Conservation (phyloP, 2,113 vertebrate species). For the Triplophysa dalaica region DNA sequence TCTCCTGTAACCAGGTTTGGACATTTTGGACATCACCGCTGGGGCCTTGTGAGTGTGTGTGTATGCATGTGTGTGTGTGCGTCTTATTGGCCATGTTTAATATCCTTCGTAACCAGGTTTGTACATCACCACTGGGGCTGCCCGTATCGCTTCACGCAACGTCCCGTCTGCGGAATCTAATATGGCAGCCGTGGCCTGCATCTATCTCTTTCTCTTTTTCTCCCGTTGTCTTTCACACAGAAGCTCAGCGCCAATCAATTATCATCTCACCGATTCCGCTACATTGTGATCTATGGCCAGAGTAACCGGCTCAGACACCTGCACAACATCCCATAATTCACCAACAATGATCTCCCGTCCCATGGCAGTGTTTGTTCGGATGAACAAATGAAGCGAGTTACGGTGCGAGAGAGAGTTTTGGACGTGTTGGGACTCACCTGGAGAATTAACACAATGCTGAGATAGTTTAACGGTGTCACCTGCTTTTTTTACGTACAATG, state of each 20-base stretch:
- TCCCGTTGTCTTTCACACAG: slow-evolving; percentile 20
- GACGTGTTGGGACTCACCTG: no score
- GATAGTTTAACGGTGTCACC: no score
- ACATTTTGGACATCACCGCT: slow-evolving; percentile 87
- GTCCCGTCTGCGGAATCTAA: slow-evolving; percentile 85
- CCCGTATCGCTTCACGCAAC: slow-evolving; percentile 85
- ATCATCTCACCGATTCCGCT: slow-evolving; percentile 44
- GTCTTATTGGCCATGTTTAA: slow-evolving; percentile 58
- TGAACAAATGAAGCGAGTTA: slow-evolving; percentile 99
- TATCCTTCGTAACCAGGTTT: slow-evolving; percentile 74
- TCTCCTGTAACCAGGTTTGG: slow-evolving; percentile 74
- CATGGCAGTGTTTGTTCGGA: slow-evolving; percentile 85
- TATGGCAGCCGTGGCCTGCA: slow-evolving; percentile 71
- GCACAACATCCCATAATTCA: slow-evolving; percentile 97
- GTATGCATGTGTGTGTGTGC: slow-evolving; percentile 45
- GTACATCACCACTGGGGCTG: slow-evolving; percentile 79
- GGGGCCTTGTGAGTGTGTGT: slow-evolving; percentile 69
- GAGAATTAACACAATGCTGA: no score
- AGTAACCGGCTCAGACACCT: slow-evolving; percentile 75
- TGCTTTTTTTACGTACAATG: no score
- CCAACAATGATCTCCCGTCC: slow-evolving; percentile 76
- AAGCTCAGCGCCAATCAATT: slow-evolving; percentile 54
- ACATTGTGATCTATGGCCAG: slow-evolving; percentile 44
- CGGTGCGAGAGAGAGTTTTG: slow-evolving; percentile 51
- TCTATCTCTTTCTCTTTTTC: slow-evolving; percentile 22